Base-by-base conservation (phyloP, 2,888 invertebrate species). In the Nomada lathburiana region DNA sequence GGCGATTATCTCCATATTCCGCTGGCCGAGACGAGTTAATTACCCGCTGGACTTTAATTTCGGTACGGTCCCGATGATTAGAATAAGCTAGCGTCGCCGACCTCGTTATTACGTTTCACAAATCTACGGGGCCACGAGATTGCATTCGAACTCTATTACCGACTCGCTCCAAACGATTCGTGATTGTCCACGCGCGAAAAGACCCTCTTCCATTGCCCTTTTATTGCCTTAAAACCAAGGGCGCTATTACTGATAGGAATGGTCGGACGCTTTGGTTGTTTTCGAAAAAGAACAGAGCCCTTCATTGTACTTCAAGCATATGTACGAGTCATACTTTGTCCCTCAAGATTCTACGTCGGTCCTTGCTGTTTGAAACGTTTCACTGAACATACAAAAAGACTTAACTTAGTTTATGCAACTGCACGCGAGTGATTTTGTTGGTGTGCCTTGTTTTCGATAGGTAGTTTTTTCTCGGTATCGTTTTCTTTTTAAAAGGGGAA, bases 31-130 rank as follows among this genome's bases (percentile, higher is more conserved):
- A 70, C 84, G 86, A 83, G 86, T 89, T 88, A 88, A 88, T 88
- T 88, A 88, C 82, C 82, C 78, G 83, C 71, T 79, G 80, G 85
- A 87, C 85, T 86, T 89, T 89, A 87, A 90, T 90, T 90, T 86
- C 86, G 79, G 75, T 74, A 76, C 80, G 76, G 83, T 82, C 62
- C 73, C 85, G 84, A 83, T 84, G 79, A 89, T 88, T 88, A 86
- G 85, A 86, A 86, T 88, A 86, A 88, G 85, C 85, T 73, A 73
- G 80, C 23, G 71, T 69, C 80, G 60, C 75, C 47, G 26, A 72
- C 69, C 50, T 60, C 68, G 80, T 82, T 83, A 85, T 85, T 87
- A 67, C 81, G 72, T 72, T 76, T 26, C 74, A 64, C 81, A 71
- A 81, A 81, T 84, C 68, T 69, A 65, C 71, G 78, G 47, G 23